Base-by-base conservation (phyloP, 2,888 invertebrate species). In the Sceliomorpha sp. region DNA sequence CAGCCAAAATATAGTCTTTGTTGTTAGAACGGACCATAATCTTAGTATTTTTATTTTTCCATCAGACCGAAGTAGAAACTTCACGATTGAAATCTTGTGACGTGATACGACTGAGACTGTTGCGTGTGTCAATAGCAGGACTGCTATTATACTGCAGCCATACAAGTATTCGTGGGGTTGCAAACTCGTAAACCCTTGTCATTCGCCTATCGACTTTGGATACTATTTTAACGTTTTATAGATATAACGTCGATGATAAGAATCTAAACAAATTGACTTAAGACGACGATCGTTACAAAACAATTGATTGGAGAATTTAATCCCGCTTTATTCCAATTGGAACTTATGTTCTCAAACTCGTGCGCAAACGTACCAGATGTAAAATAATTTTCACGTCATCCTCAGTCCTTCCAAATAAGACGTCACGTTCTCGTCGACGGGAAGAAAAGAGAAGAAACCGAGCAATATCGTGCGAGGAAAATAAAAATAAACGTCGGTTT, bases 71-170 rank as follows among this genome's bases (percentile, higher is more conserved):
- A 15, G 8, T 32, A 27, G 24, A 40, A 39, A 50, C 17, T 14
- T 32, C 14, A 29, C 51, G 60, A 60, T 44, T 51, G 39, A 45
- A 60, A 62, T 47, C 45, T 45, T 47, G 44, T 62, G 45, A 45
- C 51, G 37, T 12, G 45, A 45, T 51, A 47, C 45, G 45, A 53
- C 39, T 26, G 27, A 34, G 45, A 62, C 37, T 27, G 47, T 9
- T 15, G 32, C 14, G 60, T 45, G 50, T 60, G 60, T 60, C 51
- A 45, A 60, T 60, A 50, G 51, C 37, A 36, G 10, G 14, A 20
- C 10, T 8, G 44, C 44, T 45, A 44, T 60, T 50, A 60, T 31
- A 39, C 17, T 31, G 60, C 50, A 60, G 51, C 60, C 60, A 45
- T 51, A 47, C 34, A 26, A 55, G 39, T 26, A 9, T 8, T 29